Percentiles rank a stretch among this genome's conserved stretches.
Conservation (phyloP, 2,888 invertebrate species). For the Drosophila paramelanica region DNA sequence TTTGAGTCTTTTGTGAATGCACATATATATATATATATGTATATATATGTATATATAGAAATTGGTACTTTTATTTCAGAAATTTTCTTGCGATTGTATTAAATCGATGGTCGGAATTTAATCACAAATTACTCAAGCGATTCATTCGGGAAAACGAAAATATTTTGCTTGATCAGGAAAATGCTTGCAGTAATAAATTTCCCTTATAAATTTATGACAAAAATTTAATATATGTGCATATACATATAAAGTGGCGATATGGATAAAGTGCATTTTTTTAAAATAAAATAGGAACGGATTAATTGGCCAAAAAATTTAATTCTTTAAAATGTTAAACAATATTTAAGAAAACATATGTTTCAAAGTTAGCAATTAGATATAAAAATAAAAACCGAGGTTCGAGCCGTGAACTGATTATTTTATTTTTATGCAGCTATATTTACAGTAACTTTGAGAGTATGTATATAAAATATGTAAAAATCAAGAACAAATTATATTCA, state of each 20-base stretch:
- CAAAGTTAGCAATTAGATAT: no score
- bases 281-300: not conserved
- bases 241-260: not conserved
- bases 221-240: not conserved
- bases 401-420: no score
- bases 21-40: not conserved
- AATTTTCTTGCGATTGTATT: constrained; percentile 13
- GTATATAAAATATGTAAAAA: not conserved
- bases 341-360: no score
- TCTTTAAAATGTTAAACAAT: no score
- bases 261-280: not conserved
- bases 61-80: constrained; percentile 21
- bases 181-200: constrained; percentile 8
- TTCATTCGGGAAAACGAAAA: constrained; percentile 12
- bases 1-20: constrained; percentile 3
- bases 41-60: not conserved
- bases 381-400: no score
- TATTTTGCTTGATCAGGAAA: constrained; percentile 37
- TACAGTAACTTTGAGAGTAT: no score
- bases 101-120: constrained; percentile 19
- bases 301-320: no score
- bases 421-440: no score
- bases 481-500: not conserved
- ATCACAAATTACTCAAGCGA: constrained; percentile 35
- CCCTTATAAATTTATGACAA: constrained; percentile 6